Percentiles rank a stretch among this genome's conserved stretches.
Evolutionary conservation across 2,888 invertebrate genomes (phyloP).

Genomic region (Dryomyza anilis): DNA sequence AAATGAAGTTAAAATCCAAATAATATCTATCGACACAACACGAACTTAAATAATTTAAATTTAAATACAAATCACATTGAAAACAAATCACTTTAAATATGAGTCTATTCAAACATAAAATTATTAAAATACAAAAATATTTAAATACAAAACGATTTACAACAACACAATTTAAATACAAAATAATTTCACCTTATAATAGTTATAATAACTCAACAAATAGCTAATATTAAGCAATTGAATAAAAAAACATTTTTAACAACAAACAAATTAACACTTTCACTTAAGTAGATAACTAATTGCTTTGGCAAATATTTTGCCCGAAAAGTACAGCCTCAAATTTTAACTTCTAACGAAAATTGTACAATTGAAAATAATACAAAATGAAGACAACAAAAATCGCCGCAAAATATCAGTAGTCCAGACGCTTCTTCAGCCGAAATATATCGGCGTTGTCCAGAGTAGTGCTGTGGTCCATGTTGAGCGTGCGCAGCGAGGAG

Average conservation of each 20-base stretch:
- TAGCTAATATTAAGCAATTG: no score
- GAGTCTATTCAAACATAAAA: no score
- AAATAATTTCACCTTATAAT: no score
- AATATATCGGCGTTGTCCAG: constrained; percentile 56
- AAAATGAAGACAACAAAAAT: constrained; percentile 56
- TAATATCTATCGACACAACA: no score
- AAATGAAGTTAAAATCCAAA: no score
- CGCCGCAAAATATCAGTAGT: constrained; percentile 60
- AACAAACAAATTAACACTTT: background rate
- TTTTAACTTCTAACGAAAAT: constrained; percentile 54
- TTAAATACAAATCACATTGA: no score
- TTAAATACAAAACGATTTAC: background rate
- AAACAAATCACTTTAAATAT: no score
- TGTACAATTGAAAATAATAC: constrained; percentile 58
- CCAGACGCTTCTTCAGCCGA: constrained; percentile 53
- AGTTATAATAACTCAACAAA: background rate
- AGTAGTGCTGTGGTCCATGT: constrained; percentile 52
- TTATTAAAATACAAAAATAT: background rate
- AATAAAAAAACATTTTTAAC: background rate
- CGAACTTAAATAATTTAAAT: no score
- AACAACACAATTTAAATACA: background rate
- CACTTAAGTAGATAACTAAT: no score
- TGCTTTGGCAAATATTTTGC: no score
- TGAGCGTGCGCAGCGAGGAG: constrained; percentile 50
- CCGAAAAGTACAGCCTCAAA: no score